Conservation (phyloP, 2,888 invertebrate genomes). For the Xanthostigma xanthostigma region DNA sequence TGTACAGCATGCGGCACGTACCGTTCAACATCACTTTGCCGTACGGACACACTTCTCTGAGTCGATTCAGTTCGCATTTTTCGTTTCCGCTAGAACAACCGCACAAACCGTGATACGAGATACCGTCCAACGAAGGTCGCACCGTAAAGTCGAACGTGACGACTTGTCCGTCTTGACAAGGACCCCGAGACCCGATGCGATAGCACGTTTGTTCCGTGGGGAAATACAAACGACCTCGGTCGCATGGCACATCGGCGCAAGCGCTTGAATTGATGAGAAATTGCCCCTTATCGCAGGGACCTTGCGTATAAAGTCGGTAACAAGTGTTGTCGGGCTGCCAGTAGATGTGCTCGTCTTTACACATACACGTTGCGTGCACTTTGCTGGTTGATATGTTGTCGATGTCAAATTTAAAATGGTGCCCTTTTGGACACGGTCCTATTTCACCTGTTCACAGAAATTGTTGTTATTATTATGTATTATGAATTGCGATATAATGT, state of each 20-base stretch:
- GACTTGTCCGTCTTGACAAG: conserved; percentile 55
- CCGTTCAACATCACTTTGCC: conserved; percentile 50
- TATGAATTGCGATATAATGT: no score
- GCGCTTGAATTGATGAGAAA: conserved; percentile 53
- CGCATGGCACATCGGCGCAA: conserved; percentile 58
- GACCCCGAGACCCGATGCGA: conserved; percentile 61
- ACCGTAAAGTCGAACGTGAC: conserved; percentile 70
- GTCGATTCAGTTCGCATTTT: conserved; percentile 9
- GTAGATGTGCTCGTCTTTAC: conserved; percentile 50
- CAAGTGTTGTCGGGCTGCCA: conserved; percentile 50
- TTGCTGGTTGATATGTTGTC: conserved; percentile 23
- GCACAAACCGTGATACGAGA: conserved; percentile 71
- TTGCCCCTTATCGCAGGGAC: conserved; percentile 54
- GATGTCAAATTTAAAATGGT: conserved; percentile 44
- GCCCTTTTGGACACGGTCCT: conserved; percentile 62
- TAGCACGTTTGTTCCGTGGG: conserved; percentile 60
- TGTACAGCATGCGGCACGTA: conserved; percentile 62
- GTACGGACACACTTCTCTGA: conserved; percentile 14
- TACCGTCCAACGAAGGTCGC: conserved; percentile 61
- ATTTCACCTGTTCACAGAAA: conserved; percentile 38
- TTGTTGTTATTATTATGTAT: no score
- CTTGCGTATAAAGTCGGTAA: conserved; percentile 63
- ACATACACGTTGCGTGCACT: conserved; percentile 43
- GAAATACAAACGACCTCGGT: conserved; percentile 59
- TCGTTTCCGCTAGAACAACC: conserved; percentile 36